Base-by-base conservation (phyloP, 2,888 invertebrate species). In the Tetropium fuscum region DNA sequence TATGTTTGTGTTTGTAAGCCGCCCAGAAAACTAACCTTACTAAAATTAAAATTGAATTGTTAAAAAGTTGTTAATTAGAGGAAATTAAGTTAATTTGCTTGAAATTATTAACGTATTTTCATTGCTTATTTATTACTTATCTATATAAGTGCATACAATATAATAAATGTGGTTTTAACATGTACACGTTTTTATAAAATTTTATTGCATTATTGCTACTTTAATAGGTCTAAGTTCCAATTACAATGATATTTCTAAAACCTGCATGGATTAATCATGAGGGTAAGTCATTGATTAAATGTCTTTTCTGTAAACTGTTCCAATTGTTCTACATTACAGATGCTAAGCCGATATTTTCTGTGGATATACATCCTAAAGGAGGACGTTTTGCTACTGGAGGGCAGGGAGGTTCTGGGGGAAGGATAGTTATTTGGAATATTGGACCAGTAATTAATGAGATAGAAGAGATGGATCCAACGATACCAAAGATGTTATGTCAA, bases 291-390 rank as follows among this genome's bases (percentile, higher is more conserved):
- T 32, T 32, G 13, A 32, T 10, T 10, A 3, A n/a, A 32, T 6
- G n/a, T n/a, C 22, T 11, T 10, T 2, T 18, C 3, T 30, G 70
- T 60, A 25, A 53, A 44, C 2, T 27, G 3, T 15, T n/a, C 13
- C 10, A 7, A 10, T 18, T 16, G 15, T 27, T 3, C 18, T 2
- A 2, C 22, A 41, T 64, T 63, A 34, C 58, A 83, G 82, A 86
- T 89, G 95, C 93, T 79, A 93, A 93, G 81, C 93, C 97, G 41
- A 97, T 98, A 82, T 98, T 97, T 84, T 97, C 97, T 30, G 90
- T 98, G 77, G 98, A 98, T 82, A 94, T 98, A 68, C 98, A 98
- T 84, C 97, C 97, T 20, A 94, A 96, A 85, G 97, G 96, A 34
- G 91, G 92, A 67, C 87, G 97, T 74, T 96, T 98, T 83, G 98